A percentile compares a stretch with the other conserved stretches of the same genome.
Evolutionary conservation across 2,113 vertebrate species (phyloP).

Genomic region (Todiramphus chloris): DNA sequence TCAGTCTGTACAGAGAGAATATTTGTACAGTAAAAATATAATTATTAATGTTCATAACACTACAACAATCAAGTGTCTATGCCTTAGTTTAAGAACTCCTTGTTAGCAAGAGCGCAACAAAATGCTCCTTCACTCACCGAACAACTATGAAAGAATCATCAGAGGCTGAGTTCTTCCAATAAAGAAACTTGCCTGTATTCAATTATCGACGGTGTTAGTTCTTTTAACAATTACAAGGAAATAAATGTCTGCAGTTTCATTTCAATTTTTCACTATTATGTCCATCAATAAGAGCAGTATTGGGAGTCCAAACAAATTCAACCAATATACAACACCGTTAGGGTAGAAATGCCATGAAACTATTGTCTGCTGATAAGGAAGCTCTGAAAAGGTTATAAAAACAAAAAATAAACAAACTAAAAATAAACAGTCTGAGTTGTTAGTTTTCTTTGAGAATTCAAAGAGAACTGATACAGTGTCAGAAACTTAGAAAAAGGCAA

Average conservation of each 20-base stretch:
- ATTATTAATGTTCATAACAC: neutral
- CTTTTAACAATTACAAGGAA: neutral
- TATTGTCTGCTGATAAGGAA: neutral
- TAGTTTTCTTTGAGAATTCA: neutral
- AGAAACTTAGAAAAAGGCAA: neutral
- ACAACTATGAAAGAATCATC: neutral
- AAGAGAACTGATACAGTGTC: neutral
- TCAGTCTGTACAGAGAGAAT: neutral
- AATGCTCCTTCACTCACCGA: neutral
- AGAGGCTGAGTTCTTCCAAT: neutral
- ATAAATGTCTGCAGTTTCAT: neutral
- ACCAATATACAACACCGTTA: neutral
- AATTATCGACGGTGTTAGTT: no score
- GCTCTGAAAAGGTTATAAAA: neutral
- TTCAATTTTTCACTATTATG: neutral
- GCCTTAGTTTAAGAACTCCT: neutral
- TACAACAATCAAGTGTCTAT: neutral
- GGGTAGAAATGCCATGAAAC: neutral
- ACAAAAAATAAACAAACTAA: neutral
- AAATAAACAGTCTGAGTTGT: neutral
- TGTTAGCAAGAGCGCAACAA: neutral
- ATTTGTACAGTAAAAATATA: neutral
- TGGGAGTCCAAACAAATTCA: neutral
- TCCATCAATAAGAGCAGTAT: neutral
- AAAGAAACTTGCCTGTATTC: neutral